Conservation (phyloP, 2,113 vertebrate species). For the Archilochus colubris region DNA sequence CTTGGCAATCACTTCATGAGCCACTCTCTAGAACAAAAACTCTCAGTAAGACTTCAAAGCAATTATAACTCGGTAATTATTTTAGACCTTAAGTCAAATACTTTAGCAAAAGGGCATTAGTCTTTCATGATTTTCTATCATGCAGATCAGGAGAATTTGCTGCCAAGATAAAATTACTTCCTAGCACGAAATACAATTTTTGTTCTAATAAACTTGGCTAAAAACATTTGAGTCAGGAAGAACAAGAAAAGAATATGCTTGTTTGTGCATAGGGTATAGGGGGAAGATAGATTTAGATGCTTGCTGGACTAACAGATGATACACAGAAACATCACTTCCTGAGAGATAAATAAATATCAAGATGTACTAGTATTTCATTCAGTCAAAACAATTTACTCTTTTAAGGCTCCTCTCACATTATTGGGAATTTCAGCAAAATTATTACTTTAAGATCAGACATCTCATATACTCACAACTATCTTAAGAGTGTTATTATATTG, state of each 20-base stretch:
- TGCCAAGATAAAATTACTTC: not conserved
- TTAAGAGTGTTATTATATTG: not conserved
- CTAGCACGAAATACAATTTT: not conserved
- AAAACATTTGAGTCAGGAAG: not conserved
- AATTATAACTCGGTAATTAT: not conserved
- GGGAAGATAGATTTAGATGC: not conserved
- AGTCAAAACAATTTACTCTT: not conserved
- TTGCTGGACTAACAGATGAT: not conserved
- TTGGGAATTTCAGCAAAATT: not conserved
- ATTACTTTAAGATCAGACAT: not conserved
- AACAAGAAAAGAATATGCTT: not conserved
- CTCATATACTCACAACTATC: not conserved
- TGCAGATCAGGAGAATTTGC: not conserved
- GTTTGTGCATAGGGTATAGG: fast-evolving
- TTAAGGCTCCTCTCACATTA: not conserved
- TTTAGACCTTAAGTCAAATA: not conserved
- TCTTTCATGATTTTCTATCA: not conserved
- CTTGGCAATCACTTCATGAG: not conserved
- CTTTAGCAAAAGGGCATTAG: not conserved
- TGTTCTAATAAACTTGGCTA: not conserved
- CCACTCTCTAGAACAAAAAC: not conserved
- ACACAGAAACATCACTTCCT: not conserved
- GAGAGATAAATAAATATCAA: not conserved
- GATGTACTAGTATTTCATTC: not conserved
- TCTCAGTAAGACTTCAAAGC: not conserved